Conservation (phyloP, 2,113 vertebrate species). For the Puffinus mauretanicus region DNA sequence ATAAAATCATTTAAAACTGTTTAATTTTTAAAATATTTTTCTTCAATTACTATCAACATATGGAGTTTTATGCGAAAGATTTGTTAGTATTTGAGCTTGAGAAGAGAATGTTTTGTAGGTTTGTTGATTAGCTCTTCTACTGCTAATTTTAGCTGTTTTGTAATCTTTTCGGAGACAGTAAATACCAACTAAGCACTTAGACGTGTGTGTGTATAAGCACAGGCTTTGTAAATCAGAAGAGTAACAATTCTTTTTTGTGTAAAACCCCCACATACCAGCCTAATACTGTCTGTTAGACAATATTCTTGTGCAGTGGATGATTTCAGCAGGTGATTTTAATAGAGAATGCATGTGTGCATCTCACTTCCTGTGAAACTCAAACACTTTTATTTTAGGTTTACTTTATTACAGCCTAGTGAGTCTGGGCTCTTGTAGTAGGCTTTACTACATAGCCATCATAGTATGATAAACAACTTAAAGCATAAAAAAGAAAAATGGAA, state of each 20-base stretch:
- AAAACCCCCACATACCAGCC: background rate
- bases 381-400: background rate
- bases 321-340: slow-evolving; percentile 8
- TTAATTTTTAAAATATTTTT: background rate
- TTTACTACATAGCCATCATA: background rate
- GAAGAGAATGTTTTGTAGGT: background rate
- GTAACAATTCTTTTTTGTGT: background rate
- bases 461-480: background rate
- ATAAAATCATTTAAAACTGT: background rate
- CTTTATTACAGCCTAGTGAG: background rate
- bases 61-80: background rate
- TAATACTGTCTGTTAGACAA: background rate
- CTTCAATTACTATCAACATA: background rate
- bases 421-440: background rate
- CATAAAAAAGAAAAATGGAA: slow-evolving; percentile 26
- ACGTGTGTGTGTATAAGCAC: background rate
- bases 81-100: background rate
- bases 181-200: background rate
- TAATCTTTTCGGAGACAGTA: background rate
- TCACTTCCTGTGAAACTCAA: background rate
- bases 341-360: background rate
- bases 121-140: background rate
- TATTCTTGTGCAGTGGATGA: background rate
- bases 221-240: background rate
- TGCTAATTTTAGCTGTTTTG: background rate